These are phyloP conservation scores for Phasianus colchicus DNA, from an alignment of 2,113 vertebrate species.

Conservation along the genomic window DNA sequence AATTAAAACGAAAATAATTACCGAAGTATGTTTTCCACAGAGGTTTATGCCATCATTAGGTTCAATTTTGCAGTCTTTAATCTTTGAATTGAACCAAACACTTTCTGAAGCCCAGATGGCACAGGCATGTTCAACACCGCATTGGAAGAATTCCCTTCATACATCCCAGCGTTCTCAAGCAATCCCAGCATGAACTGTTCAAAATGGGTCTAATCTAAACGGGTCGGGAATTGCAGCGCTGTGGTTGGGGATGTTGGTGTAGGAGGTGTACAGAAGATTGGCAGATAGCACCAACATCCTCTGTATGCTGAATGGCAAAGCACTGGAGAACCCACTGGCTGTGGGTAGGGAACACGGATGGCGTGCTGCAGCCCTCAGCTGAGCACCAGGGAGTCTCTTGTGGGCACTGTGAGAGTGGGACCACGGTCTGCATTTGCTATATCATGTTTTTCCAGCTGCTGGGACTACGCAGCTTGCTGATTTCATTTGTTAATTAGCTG, in stretches of 20 bases:
- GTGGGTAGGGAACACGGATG: accelerated
- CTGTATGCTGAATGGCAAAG: accelerated
- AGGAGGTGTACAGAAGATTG: neutral
- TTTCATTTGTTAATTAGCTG: conserved; percentile 43
- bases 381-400: neutral
- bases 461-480: conserved; percentile 19
- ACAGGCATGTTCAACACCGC: neutral
- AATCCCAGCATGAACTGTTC: neutral
- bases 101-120: conserved; percentile 60
- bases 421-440: neutral
- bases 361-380: neutral
- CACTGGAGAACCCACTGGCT: accelerated
- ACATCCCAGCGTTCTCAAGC: neutral
- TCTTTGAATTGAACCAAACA: conserved; percentile 69
- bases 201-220: neutral
- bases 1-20: conserved; percentile 70
- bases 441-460: neutral
- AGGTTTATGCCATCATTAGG: conserved; percentile 64
- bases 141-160: neutral
- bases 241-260: accelerated
- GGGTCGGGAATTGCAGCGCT: accelerated
- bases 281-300: neutral
- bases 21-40: conserved; percentile 55
- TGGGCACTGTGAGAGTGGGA: accelerated
- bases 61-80: conserved; percentile 73